These are phyloP conservation scores for Phylloscopus whistleri DNA, from an alignment of 2,113 vertebrate species.

Conservation along the genomic window DNA sequence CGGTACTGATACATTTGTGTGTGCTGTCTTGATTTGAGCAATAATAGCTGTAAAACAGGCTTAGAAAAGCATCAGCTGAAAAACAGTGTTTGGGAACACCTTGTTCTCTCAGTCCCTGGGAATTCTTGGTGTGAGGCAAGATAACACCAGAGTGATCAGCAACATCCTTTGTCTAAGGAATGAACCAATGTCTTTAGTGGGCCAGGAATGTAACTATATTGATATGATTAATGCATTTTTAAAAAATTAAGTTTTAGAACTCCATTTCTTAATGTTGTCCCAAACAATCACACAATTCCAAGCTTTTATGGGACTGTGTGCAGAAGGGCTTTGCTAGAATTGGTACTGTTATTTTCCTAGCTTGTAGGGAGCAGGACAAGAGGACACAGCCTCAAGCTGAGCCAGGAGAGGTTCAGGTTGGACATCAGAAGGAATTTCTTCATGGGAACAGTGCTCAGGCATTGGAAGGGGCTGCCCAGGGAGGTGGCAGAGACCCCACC, in stretches of 20 bases:
- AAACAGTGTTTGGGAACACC: not conserved
- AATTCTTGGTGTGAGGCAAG: not conserved
- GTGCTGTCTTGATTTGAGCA: not conserved
- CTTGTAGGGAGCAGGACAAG: not conserved
- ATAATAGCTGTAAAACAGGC: not conserved
- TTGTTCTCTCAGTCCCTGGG: not conserved
- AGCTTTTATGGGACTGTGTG: not conserved
- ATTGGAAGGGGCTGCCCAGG: not conserved
- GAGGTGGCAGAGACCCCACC: not conserved
- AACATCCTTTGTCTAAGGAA: not conserved
- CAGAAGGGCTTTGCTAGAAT: not conserved
- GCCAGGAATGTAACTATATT: not conserved
- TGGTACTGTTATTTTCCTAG: not conserved
- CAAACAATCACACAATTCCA: not conserved
- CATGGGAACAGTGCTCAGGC: accelerated
- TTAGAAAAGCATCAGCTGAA: not conserved
- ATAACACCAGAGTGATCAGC: not conserved
- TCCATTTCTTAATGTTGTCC: not conserved
- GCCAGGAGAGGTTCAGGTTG: not conserved
- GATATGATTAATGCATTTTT: not conserved
- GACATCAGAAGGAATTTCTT: not conserved
- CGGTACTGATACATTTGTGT: not conserved
- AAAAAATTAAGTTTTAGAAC: not conserved
- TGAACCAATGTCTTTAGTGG: not conserved
- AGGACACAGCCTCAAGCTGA: not conserved